Evolutionary conservation across 2,113 vertebrate species (phyloP), one percentile per base, ranked within the genome.

Genomic region (Rhinoderma darwinii): DNA sequence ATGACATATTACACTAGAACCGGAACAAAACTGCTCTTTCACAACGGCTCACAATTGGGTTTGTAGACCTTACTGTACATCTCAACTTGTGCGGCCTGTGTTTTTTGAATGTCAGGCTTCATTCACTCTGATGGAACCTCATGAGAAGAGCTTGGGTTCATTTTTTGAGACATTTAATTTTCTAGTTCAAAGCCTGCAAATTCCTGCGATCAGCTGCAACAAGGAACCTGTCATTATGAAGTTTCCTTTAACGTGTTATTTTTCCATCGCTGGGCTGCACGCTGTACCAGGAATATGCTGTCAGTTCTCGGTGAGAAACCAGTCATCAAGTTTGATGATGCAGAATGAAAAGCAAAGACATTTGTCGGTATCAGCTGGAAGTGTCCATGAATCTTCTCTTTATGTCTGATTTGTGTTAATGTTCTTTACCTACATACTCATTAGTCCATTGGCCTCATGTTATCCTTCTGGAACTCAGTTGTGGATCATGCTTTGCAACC

Each of bases 221-320:
- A 5, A 54, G 27, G 18, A 78, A 78, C 76, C 76, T 56, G 30
- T 78, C 20, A 78, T 78, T 78, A 78, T 37, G 15, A 50, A 41
- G 35, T 74, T 74, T 73, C 37, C 72, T 43, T 43, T 14, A 78
- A 32, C 12, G 32, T 51, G 43, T 27, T 44, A 75, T 75, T 75
- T 43, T 30, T 75, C 73, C 41, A 75, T 75, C 73, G 27, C 25
- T 47, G 12, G 39, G 41, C 43, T 5, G 76, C 30, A 47, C 50
- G 56, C 44, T 41, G 39, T 5, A 72, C 47, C 32, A 50, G 41
- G 27, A 35, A 78, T 35, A 35, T 27, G 32, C 76, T 78, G 76
- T 78, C 47, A 37, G 15, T n/a, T 78, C 76, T 35, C 18, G 47
- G 18, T 54, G 30, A 54, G 30, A 54, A 54, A 54, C 25, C 37